Evolutionary conservation across 2,113 vertebrate genomes (phyloP).

Genomic region (Pao palembangensis): DNA sequence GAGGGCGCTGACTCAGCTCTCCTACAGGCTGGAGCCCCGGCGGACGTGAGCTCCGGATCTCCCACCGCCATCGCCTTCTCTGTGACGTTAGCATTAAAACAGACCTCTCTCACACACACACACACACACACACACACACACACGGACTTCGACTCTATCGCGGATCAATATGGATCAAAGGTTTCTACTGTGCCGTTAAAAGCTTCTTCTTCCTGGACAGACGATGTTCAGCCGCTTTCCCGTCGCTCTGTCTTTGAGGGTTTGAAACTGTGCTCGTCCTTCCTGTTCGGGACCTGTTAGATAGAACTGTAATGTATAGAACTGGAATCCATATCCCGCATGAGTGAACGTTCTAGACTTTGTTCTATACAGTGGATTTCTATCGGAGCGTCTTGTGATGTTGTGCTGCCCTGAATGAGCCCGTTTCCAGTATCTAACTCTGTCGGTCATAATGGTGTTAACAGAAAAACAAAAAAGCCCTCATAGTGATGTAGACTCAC

Average conservation of each 20-base stretch:
- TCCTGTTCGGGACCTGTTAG: conserved; percentile 55
- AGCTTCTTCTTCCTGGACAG: conserved; percentile 51
- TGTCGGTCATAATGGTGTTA: conserved; percentile 31
- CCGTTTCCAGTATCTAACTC: conserved; percentile 45
- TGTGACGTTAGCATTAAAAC: conserved; percentile 38
- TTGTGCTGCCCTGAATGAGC: conserved; percentile 39
- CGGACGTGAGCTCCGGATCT: conserved; percentile 77
- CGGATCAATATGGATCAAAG: conserved; percentile 30
- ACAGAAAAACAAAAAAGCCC: conserved; percentile 5
- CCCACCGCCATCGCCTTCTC: conserved; percentile 52
- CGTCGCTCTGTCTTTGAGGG: conserved; percentile 40
- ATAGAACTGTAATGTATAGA: conserved; percentile 70
- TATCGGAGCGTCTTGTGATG: conserved; percentile 57
- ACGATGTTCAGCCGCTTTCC: conserved; percentile 40
- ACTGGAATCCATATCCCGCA: conserved; percentile 63
- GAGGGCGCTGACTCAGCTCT: conserved; percentile 96
- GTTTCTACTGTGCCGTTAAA: conserved; percentile 60
- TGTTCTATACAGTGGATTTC: conserved; percentile 70
- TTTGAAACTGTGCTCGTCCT: conserved; percentile 37
- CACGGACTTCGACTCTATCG: conserved; percentile 20
- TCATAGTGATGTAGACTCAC: conserved; percentile 19
- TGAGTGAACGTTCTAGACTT: conserved; percentile 57
- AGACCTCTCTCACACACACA: conserved; percentile 6
- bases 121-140: conserved; percentile 5
- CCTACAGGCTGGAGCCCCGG: conserved; percentile 92